A percentile compares a stretch with the other conserved stretches of the same genome.
Evolutionary conservation across 2,797 vertebrate genomes (phyloP).

Genomic region (Bufotes viridis): DNA sequence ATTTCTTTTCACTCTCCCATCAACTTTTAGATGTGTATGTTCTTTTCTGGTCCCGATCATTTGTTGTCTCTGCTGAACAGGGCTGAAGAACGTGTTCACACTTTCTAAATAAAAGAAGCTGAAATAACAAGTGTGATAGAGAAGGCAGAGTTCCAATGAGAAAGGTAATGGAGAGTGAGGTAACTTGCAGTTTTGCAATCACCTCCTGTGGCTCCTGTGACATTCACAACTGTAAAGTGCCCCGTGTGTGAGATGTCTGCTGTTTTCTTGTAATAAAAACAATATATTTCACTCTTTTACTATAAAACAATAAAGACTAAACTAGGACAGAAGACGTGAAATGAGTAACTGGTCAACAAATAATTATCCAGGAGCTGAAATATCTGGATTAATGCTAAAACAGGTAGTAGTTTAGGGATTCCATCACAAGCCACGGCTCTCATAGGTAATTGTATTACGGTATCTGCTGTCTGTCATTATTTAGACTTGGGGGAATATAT

Average conservation of each 20-base stretch:
- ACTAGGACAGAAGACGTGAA: neutral
- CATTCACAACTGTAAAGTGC: neutral
- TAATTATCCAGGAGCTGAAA: neutral
- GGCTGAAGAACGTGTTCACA: conserved; percentile 9
- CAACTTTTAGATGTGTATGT: neutral
- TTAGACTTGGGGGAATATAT: too few relatives aligned
- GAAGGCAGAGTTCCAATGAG: neutral
- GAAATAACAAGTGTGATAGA: conserved; percentile 11
- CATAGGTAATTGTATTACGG: too few relatives aligned
- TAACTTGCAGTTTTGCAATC: conserved; percentile 15
- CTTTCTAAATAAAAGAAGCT: conserved; percentile 15
- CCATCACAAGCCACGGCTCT: too few relatives aligned
- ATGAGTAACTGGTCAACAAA: neutral
- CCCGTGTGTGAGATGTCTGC: neutral
- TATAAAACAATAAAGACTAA: neutral
- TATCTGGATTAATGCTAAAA: neutral
- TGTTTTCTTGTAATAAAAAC: neutral
- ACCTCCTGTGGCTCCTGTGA: conserved; percentile 10
- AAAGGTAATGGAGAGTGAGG: conserved; percentile 7
- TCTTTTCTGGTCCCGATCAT: conserved; percentile 9
- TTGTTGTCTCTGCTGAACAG: conserved; percentile 1
- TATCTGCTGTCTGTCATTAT: too few relatives aligned
- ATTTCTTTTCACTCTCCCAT: neutral
- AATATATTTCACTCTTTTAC: neutral
- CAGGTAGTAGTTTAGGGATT: neutral